These are phyloP conservation scores for Toxotes chatareus DNA, from an alignment of 2,113 vertebrate genomes.

Conservation along the genomic window DNA sequence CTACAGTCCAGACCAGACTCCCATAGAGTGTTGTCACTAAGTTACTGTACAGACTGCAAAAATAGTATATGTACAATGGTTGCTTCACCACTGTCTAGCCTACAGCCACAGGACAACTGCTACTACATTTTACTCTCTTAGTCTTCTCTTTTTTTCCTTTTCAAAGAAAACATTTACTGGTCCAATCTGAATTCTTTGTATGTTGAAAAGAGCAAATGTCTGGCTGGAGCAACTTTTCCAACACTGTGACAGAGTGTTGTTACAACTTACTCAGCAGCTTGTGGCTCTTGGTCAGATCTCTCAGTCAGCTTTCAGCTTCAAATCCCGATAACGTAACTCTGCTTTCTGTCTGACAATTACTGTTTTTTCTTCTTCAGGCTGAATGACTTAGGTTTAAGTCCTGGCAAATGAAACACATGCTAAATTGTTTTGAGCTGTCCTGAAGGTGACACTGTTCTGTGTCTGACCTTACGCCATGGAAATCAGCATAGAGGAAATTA, in stretches of 20 bases:
- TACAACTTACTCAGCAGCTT: neutral
- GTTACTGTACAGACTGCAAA: conserved; percentile 35
- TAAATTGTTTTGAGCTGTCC: conserved; percentile 1
- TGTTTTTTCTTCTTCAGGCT: neutral
- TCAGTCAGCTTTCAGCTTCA: neutral
- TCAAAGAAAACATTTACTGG: conserved; percentile 17
- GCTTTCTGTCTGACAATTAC: neutral
- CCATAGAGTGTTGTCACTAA: conserved; percentile 19
- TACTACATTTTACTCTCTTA: conserved; percentile 40
- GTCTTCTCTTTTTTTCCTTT: conserved; percentile 9
- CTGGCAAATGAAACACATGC: neutral
- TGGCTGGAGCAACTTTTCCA: neutral
- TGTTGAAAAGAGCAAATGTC: neutral
- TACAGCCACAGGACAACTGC: conserved; percentile 66
- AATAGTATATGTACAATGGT: conserved; percentile 41
- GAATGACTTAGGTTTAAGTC: neutral
- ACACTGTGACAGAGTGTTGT: neutral
- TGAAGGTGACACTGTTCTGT: conserved; percentile 16
- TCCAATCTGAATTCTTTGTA: neutral
- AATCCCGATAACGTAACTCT: neutral
- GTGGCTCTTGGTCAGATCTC: neutral
- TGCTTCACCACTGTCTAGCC: conserved; percentile 48
- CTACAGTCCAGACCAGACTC: conserved; percentile 16
- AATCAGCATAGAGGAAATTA: conserved; percentile 21
- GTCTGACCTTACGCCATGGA: conserved; percentile 9